These are phyloP conservation scores for Dinomys branickii DNA, from an alignment of 2,113 vertebrate species.

Conservation along the genomic window DNA sequence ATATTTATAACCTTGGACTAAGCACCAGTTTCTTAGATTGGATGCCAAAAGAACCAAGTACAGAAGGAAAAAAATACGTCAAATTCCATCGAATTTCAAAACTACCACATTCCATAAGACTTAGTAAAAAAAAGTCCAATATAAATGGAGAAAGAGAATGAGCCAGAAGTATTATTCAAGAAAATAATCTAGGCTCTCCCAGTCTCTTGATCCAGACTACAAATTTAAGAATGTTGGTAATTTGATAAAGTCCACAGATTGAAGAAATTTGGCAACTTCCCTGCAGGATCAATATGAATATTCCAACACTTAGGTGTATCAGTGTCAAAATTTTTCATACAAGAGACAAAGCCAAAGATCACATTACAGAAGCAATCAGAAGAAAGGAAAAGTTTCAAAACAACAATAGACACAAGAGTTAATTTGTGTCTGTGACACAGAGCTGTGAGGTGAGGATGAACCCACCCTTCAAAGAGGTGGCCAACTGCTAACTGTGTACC, in stretches of 20 bases:
- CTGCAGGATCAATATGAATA: background rate
- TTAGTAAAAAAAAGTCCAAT: background rate
- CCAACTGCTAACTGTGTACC: background rate
- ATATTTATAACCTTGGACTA: background rate
- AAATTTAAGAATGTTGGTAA: background rate
- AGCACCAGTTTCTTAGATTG: background rate
- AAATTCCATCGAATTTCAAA: background rate
- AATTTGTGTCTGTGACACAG: too few relatives aligned
- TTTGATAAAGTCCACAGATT: background rate
- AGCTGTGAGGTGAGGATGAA: background rate
- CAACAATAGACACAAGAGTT: background rate
- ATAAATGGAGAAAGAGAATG: background rate
- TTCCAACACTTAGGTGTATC: background rate
- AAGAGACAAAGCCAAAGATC: background rate
- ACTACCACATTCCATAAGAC: background rate
- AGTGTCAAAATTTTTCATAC: background rate
- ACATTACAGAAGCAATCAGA: background rate
- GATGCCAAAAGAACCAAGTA: background rate
- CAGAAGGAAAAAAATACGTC: background rate
- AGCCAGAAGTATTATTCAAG: background rate
- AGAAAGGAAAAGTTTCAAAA: background rate
- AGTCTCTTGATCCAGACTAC: background rate
- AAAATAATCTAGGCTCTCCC: background rate
- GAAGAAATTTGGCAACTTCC: background rate
- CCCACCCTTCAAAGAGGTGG: background rate